Evolutionary conservation across 2,888 invertebrate genomes (phyloP).

Genomic region (Drymonia ruficornis): DNA sequence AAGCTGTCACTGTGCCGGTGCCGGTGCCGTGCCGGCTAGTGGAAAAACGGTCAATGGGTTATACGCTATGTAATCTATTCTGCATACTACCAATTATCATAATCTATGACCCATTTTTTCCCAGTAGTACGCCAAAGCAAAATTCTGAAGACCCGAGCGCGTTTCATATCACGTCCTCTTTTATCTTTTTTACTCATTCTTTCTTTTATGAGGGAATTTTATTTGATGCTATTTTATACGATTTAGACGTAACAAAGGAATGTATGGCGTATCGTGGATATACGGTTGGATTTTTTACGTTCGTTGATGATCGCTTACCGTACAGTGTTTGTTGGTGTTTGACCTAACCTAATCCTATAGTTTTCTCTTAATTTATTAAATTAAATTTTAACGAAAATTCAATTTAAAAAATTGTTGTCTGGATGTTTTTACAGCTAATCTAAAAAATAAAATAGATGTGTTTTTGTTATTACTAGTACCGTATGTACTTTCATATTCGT

Average conservation of each 20-base stretch:
- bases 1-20: no score
- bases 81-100: constrained; percentile 20
- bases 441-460: no score
- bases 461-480: no score
- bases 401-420: no score
- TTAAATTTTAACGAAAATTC: no score
- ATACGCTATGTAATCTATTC: neutral
- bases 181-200: constrained; percentile 58
- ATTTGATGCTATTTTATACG: constrained; percentile 50
- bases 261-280: constrained; percentile 18
- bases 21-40: no score
- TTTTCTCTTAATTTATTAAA: no score
- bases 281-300: neutral
- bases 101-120: constrained; percentile 49
- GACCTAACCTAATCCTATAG: no score
- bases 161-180: constrained; percentile 61
- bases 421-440: no score
- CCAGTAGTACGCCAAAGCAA: constrained; percentile 49
- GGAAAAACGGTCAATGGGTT: no score
- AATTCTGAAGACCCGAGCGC: constrained; percentile 50
- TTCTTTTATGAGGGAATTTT: constrained; percentile 47
- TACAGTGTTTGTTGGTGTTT: neutral
- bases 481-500: no score
- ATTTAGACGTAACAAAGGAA: constrained; percentile 40
- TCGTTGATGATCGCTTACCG: neutral